Base-by-base conservation (phyloP, 2,888 invertebrate species). In the Diadegma fenestrale region DNA sequence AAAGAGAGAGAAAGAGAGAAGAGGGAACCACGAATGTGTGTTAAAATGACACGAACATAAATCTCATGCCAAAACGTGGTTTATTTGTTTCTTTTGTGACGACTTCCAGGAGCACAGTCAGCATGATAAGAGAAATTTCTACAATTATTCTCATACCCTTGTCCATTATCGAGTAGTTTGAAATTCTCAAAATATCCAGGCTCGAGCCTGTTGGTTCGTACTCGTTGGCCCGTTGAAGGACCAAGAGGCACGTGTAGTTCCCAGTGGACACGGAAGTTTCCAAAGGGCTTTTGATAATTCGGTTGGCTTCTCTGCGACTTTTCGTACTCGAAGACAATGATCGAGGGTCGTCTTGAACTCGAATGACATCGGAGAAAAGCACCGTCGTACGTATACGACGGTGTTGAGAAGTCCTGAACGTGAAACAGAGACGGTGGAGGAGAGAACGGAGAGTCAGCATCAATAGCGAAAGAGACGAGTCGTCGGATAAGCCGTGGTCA, bases 401-500 rank as follows among this genome's bases (percentile, higher is more conserved):
- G 22, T 85, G 17, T 51, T 43, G 71, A 30, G 26, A 72, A 78
- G 73, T 64, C 37, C 58, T 63, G 71, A 33, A 14, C 7, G 37
- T 19, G 12, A 17, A 66, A 7, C 30, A 51, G 33, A 71, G 48
- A 30, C n/a, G 45, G 58, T 19, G 58, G 19, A 48, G 6, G 63
- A 45, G 14, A 22, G 68, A 37, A 33, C 3, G 33, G 58, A 77
- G 79, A 48, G 68, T 76, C 43, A 63, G 73, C 43, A 66, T 72
- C 54, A 72, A 66, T 41, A 64, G 63, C 30, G 54, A 48, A 77
- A 64, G 51, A 73, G 80, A 86, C 82, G 81, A 68, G 77, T 51
- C 54, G 83, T 61, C 75, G 86, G 89, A 89, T 88, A 88, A 87
- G 80, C 82, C 84, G 80, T 82, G 91, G 90, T 90, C 90, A 89